Evolutionary conservation across 2,113 vertebrate genomes (phyloP).

Genomic region (Danionella cerebrum): DNA sequence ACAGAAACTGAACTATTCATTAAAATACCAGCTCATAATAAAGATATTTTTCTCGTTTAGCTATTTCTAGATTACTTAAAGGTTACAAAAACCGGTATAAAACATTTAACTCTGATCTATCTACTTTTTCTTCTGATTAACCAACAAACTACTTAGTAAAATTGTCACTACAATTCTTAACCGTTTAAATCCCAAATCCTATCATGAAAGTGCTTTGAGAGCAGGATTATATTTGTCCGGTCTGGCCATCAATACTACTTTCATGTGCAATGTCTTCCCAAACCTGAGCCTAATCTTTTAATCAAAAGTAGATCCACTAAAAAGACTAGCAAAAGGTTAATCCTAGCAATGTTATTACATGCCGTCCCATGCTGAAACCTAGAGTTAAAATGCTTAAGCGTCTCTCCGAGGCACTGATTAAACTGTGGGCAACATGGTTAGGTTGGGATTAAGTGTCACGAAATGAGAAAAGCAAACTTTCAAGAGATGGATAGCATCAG

Average conservation of each 20-base stretch:
- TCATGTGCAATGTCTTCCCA: background rate
- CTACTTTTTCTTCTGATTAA: too few relatives aligned
- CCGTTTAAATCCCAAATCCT: background rate
- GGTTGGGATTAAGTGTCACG: constrained; percentile 12
- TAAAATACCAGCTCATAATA: too few relatives aligned
- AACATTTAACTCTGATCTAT: too few relatives aligned
- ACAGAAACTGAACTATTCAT: too few relatives aligned
- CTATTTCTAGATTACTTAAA: too few relatives aligned
- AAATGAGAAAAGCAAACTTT: background rate
- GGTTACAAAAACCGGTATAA: too few relatives aligned
- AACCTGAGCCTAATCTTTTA: constrained; percentile 23
- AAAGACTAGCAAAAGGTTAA: constrained; percentile 27
- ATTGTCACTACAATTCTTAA: background rate
- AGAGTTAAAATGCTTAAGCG: constrained; percentile 22
- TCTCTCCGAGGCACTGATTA: constrained; percentile 25
- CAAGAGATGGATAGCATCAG: background rate
- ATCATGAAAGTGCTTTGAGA: background rate
- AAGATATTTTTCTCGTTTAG: too few relatives aligned
- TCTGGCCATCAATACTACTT: background rate
- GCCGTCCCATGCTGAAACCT: background rate
- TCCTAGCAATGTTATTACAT: constrained; percentile 14
- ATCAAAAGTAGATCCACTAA: constrained; percentile 28
- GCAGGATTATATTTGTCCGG: background rate
- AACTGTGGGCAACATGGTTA: constrained; percentile 4
- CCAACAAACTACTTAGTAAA: background rate